Percentiles rank a stretch among this genome's conserved stretches.
phyloP scores from a whole-genome alignment of 2,797 vertebrate genomes.

The Lagocephalus sceleratus region DNA sequence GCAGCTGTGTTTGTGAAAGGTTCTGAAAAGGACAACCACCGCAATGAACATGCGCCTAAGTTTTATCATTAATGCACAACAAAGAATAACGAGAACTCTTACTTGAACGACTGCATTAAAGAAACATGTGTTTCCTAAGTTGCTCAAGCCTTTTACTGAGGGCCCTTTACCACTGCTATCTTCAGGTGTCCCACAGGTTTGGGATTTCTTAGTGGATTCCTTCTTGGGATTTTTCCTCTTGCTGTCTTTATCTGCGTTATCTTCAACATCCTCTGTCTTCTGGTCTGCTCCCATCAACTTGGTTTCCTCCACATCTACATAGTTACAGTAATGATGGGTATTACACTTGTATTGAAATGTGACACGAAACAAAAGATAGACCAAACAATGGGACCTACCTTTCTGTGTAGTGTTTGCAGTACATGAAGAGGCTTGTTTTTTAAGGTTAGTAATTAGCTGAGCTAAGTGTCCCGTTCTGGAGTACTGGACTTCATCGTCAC shows the following conservation, averaged over 20 bases:
- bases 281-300: constrained; percentile 23
- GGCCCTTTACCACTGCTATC: constrained; percentile 27
- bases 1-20: constrained; percentile 89
- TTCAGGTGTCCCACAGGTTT: constrained; percentile 25
- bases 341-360: not conserved
- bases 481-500: constrained; percentile 86
- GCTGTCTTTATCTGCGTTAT: constrained; percentile 77
- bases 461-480: constrained; percentile 80
- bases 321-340: constrained; percentile 3
- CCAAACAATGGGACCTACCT: constrained; percentile 71
- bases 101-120: constrained; percentile 98
- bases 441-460: constrained; percentile 84
- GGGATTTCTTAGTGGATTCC: constrained; percentile 63
- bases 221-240: constrained; percentile 73
- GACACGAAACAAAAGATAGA: not conserved
- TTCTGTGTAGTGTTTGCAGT: constrained; percentile 44
- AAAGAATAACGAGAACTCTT: not conserved
- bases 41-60: not conserved
- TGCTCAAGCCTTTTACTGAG: constrained; percentile 90
- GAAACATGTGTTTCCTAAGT: constrained; percentile 97
- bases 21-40: constrained; percentile 71
- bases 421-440: constrained; percentile 74
- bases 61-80: not conserved
- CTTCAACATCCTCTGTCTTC: constrained; percentile 53
- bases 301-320: constrained; percentile 49